phyloP scores from a whole-genome alignment of 2,888 invertebrate species.

The Erynnis tages region DNA sequence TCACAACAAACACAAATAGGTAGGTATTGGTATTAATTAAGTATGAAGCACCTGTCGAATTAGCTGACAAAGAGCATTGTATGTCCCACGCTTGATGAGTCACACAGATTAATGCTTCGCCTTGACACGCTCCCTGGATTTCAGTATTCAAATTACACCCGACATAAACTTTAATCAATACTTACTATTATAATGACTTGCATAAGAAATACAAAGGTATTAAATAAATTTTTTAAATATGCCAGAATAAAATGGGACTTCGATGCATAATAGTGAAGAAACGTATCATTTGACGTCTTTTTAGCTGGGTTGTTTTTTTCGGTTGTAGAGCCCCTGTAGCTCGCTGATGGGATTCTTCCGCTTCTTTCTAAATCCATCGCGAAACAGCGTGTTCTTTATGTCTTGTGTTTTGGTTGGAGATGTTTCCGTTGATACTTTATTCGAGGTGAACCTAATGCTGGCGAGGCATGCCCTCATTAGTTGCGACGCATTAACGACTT shows the following conservation, averaged over 20 bases:
- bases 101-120: conserved; percentile 34
- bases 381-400: no score
- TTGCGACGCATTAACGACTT: no score
- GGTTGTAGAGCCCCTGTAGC: no score
- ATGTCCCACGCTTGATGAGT: conserved; percentile 39
- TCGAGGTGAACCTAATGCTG: no score
- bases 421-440: no score
- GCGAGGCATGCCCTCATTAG: no score
- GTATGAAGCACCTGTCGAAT: conserved; percentile 40
- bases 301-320: no score
- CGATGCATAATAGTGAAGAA: no score
- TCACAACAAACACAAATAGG: conserved; percentile 26
- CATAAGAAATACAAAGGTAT: background rate
- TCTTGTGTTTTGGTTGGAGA: no score
- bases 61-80: conserved; percentile 35
- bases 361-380: no score
- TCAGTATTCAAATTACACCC: conserved; percentile 21
- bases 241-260: background rate
- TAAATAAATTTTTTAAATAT: background rate
- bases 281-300: no score
- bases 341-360: no score
- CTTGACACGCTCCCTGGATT: conserved; percentile 36
- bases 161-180: conserved; percentile 7
- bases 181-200: background rate
- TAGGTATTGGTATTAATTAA: conserved; percentile 29